phyloP scores from a whole-genome alignment of 2,113 vertebrate species.

The Rattus rattus region DNA sequence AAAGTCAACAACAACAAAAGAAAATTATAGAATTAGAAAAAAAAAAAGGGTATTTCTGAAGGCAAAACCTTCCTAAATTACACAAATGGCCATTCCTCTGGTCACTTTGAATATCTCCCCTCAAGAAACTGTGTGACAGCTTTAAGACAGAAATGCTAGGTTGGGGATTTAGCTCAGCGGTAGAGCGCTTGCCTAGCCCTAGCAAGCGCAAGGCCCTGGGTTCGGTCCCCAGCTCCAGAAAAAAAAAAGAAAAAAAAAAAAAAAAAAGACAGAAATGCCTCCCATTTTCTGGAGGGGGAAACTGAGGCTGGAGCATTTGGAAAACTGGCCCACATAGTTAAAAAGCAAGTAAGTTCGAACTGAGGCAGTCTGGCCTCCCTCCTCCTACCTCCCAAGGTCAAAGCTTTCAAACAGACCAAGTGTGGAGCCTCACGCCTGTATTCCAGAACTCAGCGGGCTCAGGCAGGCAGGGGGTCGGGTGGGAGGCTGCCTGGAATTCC shows the following conservation, averaged over 20 bases:
- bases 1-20: neutral
- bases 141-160: neutral
- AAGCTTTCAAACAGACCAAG: neutral
- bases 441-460: neutral
- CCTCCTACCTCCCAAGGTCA: neutral
- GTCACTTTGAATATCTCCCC: neutral
- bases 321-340: neutral
- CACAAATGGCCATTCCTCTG: neutral
- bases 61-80: neutral
- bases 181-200: too few relatives aligned
- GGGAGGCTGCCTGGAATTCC: neutral
- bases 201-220: too few relatives aligned
- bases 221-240: too few relatives aligned
- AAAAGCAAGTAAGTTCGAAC: neutral
- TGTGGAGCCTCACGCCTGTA: neutral
- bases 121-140: neutral
- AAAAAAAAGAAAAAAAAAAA: too few relatives aligned
- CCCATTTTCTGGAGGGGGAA: slow-evolving; percentile 6
- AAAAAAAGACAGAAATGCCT: neutral
- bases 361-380: neutral
- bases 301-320: neutral
- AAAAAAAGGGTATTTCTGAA: neutral
- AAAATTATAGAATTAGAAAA: neutral
- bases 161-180: too few relatives aligned
- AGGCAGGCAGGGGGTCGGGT: accelerated